Conservation (phyloP, 1,140 invertebrate species). For the Drosophila kohkoa region DNA sequence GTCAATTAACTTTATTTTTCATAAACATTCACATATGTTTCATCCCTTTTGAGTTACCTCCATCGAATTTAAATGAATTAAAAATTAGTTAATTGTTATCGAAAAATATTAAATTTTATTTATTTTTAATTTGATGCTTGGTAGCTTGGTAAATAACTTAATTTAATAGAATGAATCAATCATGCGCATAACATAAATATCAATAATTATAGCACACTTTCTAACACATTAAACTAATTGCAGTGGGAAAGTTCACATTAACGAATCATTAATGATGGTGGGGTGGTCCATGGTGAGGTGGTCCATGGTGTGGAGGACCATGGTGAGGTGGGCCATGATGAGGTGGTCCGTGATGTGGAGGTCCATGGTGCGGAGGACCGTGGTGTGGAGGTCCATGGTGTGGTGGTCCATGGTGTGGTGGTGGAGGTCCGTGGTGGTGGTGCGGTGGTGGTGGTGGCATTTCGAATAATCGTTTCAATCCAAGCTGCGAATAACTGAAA, state of each 20-base stretch:
- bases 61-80: no score
- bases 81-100: no score
- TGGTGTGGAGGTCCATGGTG: conserved; percentile 25
- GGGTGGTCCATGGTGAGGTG: conserved; percentile 36
- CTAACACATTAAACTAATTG: neutral
- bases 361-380: conserved; percentile 20
- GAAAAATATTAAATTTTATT: neutral
- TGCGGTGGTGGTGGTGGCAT: conserved; percentile 36
- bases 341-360: conserved; percentile 22
- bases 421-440: conserved; percentile 26
- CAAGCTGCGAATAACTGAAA: conserved; percentile 6
- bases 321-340: conserved; percentile 30
- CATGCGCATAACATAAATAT: conserved; percentile 9
- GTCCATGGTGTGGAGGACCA: conserved; percentile 17
- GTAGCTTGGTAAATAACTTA: neutral
- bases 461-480: neutral
- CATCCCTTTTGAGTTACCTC: no score
- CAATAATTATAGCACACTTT: conserved; percentile 1
- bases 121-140: neutral
- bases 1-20: no score
- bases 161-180: neutral
- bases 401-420: conserved; percentile 23
- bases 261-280: conserved; percentile 2
- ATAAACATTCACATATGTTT: no score
- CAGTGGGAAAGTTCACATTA: conserved; percentile 15